A percentile compares a stretch with the other conserved stretches of the same genome.
phyloP scores from a whole-genome alignment of 2,888 invertebrate species.

The Alcis repandata region DNA sequence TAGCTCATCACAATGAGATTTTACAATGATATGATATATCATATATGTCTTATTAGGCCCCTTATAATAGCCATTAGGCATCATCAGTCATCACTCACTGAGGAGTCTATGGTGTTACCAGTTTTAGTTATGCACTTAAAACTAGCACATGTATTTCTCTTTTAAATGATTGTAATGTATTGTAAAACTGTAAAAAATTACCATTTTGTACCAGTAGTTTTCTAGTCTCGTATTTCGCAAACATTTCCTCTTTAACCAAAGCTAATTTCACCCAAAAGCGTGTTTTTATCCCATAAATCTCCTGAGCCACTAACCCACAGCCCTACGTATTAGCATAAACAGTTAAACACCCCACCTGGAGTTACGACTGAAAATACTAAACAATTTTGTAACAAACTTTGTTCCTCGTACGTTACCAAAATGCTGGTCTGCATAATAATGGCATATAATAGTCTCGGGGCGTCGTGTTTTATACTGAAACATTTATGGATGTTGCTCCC shows the following conservation, averaged over 20 bases:
- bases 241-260: not conserved
- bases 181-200: too few species aligned
- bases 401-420: conserved; percentile 19
- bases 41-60: too few species aligned
- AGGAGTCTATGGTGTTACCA: too few species aligned
- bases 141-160: too few species aligned
- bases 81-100: too few species aligned
- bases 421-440: conserved; percentile 31
- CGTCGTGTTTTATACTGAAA: conserved; percentile 24
- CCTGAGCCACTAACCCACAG: not conserved
- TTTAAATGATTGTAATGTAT: too few species aligned
- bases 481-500: conserved; percentile 20
- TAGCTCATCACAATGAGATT: too few species aligned
- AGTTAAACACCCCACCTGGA: conserved; percentile 20
- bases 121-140: too few species aligned
- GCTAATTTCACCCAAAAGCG: not conserved
- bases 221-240: not conserved
- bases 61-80: too few species aligned
- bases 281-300: conserved; percentile 14
- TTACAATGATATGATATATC: too few species aligned
- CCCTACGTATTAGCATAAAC: conserved; percentile 24
- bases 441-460: conserved; percentile 18
- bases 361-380: conserved; percentile 19
- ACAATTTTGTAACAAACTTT: conserved; percentile 30
- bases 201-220: not conserved